Percentiles rank a stretch among this genome's conserved stretches.
Conservation (phyloP, 2,888 invertebrate species). For the Melanostoma scalare region DNA sequence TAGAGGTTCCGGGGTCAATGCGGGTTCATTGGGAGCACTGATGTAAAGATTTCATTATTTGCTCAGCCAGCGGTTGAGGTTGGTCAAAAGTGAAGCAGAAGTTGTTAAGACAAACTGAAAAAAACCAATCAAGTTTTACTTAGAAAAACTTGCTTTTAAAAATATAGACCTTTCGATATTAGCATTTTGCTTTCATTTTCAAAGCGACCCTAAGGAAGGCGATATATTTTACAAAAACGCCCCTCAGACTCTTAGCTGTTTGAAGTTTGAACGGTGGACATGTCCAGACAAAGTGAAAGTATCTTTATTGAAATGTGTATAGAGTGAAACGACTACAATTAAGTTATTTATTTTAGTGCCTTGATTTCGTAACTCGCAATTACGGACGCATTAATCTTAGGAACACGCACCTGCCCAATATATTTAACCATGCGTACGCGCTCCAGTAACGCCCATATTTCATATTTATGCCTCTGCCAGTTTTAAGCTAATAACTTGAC, state of each 20-base stretch:
- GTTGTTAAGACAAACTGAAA: too few relatives aligned
- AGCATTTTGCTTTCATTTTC: too few relatives aligned
- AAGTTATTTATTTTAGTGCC: constrained; percentile 58
- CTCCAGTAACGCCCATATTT: constrained; percentile 59
- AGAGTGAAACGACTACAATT: constrained; percentile 48
- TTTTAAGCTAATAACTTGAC: constrained; percentile 59
- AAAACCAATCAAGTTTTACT: too few relatives aligned
- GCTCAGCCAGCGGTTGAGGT: constrained; percentile 8
- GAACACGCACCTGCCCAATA: constrained; percentile 66
- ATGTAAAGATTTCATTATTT: constrained; percentile 41
- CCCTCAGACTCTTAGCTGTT: neutral
- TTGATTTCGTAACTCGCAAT: constrained; percentile 68
- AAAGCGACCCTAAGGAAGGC: neutral
- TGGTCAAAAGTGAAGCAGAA: neutral
- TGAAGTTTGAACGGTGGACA: neutral
- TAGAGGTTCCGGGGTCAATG: constrained; percentile 48
- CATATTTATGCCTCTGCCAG: constrained; percentile 61
- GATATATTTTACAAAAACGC: neutral
- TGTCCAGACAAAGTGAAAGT: constrained; percentile 58
- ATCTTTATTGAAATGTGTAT: constrained; percentile 41
- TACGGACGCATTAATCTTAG: constrained; percentile 67
- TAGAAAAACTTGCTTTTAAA: too few relatives aligned
- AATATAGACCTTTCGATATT: too few relatives aligned
- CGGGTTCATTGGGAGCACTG: constrained; percentile 36
- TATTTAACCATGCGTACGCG: constrained; percentile 17